Evolutionary conservation across 2,797 vertebrate genomes (phyloP).

Genomic region (Characodon lateralis): DNA sequence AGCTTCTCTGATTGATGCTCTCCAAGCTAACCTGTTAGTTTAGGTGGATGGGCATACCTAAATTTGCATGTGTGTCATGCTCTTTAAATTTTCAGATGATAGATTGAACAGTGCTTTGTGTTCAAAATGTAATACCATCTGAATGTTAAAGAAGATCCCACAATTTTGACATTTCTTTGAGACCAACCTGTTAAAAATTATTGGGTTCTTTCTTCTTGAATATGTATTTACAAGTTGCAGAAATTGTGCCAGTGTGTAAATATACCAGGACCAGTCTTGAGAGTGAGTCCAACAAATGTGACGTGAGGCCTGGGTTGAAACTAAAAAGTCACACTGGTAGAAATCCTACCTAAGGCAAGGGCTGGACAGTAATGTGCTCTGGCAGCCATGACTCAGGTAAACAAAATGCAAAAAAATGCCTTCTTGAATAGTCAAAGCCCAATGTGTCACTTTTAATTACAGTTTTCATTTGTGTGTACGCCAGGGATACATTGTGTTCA

Average conservation of each 20-base stretch:
- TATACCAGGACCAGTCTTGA: neutral
- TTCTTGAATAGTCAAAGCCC: conserved; percentile 54
- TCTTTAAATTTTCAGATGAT: neutral
- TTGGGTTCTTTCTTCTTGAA: neutral
- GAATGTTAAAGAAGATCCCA: neutral
- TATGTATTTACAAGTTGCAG: neutral
- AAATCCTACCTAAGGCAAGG: conserved; percentile 3
- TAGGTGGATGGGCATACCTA: too few relatives aligned
- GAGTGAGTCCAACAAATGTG: neutral
- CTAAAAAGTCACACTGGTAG: neutral
- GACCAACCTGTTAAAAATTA: neutral
- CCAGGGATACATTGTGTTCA: conserved; percentile 50
- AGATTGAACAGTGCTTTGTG: neutral
- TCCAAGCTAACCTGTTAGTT: too few relatives aligned
- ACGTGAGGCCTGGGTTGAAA: neutral
- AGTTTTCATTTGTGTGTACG: conserved; percentile 55
- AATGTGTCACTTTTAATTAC: conserved; percentile 60
- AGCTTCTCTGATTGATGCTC: neutral
- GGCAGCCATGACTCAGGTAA: conserved; percentile 29
- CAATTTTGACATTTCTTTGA: neutral
- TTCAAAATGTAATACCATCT: neutral
- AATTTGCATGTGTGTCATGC: neutral
- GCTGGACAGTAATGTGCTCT: neutral
- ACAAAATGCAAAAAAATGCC: conserved; percentile 35
- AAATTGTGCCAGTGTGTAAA: neutral